Conservation (phyloP, 2,797 vertebrate genomes). For the Margarornis squamiger region DNA sequence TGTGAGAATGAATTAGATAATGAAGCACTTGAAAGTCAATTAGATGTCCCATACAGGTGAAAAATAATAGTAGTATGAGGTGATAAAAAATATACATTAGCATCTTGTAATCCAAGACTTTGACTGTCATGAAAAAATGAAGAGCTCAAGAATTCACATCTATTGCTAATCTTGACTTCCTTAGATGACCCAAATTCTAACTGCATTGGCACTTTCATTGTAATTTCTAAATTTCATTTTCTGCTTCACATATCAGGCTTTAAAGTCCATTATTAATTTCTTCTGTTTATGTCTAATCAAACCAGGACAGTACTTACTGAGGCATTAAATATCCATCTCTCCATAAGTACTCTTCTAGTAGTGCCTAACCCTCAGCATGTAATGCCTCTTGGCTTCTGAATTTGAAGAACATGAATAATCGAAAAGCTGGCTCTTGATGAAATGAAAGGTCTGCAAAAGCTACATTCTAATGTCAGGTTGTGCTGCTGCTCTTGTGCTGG, state of each 20-base stretch:
- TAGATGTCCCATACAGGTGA: neutral
- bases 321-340: neutral
- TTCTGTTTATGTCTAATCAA: neutral
- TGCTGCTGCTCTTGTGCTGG: neutral
- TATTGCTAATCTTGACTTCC: neutral
- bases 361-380: neutral
- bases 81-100: neutral
- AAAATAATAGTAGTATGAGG: neutral
- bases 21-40: neutral
- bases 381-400: neutral
- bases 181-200: neutral
- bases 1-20: neutral
- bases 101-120: neutral
- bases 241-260: neutral
- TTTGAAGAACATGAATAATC: neutral
- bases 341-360: neutral
- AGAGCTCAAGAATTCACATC: neutral
- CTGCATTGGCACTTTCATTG: neutral
- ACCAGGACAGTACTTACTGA: neutral
- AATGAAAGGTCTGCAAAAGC: neutral
- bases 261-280: neutral
- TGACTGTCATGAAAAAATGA: neutral
- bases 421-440: neutral
- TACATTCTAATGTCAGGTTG: neutral
- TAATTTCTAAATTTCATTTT: neutral